Conservation (phyloP, 2,888 invertebrate species). For the Tenthredo amoena region DNA sequence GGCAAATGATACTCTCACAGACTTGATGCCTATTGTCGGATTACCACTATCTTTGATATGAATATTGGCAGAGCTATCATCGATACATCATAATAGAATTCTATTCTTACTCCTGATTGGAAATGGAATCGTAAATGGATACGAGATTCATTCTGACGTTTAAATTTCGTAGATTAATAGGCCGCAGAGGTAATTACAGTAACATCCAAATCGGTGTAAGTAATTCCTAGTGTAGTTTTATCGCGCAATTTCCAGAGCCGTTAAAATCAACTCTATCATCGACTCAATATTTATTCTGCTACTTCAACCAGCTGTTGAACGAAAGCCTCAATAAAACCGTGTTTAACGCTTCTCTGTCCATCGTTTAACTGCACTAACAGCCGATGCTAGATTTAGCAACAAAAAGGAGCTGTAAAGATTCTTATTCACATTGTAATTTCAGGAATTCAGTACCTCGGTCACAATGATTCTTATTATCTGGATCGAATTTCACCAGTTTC, state of each 20-base stretch:
- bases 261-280: constrained; percentile 11
- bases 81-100: constrained; percentile 3
- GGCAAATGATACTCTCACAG: constrained; percentile 1
- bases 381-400: constrained; percentile 18
- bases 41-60: constrained; percentile 2
- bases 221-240: constrained; percentile 4
- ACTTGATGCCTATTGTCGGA: background rate
- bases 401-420: background rate
- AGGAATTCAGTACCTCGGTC: background rate
- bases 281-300: constrained; percentile 34
- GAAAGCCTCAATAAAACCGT: constrained; percentile 1
- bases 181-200: background rate
- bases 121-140: background rate
- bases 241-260: constrained; percentile 4
- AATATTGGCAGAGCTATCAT: constrained; percentile 6
- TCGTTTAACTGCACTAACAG: background rate
- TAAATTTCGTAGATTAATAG: constrained; percentile 16
- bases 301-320: constrained; percentile 19
- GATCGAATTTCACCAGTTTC: constrained; percentile 9
- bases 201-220: background rate
- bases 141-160: background rate
- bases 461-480: background rate
- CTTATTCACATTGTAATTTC: constrained; percentile 13
- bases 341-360: background rate
- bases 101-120: background rate